Percentiles rank a stretch among this genome's conserved stretches.
phyloP scores from a whole-genome alignment of 2,797 vertebrate species.

The Myripristis jacobus region DNA sequence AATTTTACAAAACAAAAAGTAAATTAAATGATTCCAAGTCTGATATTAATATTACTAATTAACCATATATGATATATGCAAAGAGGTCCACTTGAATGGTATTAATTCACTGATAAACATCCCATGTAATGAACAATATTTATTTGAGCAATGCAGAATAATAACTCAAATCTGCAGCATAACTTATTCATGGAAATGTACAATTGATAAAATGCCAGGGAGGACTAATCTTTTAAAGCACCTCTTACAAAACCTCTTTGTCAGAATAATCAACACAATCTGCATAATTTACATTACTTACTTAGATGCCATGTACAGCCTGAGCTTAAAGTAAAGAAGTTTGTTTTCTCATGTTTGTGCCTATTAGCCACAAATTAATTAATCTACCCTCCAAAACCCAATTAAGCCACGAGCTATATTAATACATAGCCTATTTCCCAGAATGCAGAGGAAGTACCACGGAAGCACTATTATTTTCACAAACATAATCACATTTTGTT shows the following conservation, averaged over 20 bases:
- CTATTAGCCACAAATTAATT: conserved; percentile 91
- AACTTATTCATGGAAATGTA: conserved; percentile 82
- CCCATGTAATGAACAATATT: conserved; percentile 60
- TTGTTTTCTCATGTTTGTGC: conserved; percentile 89
- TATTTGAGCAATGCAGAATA: conserved; percentile 74
- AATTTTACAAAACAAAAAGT: conserved; percentile 4
- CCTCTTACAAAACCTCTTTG: conserved; percentile 83
- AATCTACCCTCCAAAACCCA: conserved; percentile 84
- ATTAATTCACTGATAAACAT: conserved; percentile 62
- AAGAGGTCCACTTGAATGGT: conserved; percentile 45
- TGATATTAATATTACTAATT: background rate
- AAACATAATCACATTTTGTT: conserved; percentile 84
- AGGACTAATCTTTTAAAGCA: conserved; percentile 82
- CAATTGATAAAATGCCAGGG: conserved; percentile 83
- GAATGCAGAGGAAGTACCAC: conserved; percentile 82
- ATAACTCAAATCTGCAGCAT: conserved; percentile 74
- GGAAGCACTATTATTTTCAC: conserved; percentile 84
- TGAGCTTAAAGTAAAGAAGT: conserved; percentile 88
- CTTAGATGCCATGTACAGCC: conserved; percentile 83
- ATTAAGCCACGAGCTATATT: conserved; percentile 87
- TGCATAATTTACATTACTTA: conserved; percentile 90
- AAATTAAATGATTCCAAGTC: background rate
- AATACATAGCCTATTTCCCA: conserved; percentile 81
- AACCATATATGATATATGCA: conserved; percentile 50
- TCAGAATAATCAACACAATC: conserved; percentile 86